Percentiles rank a stretch among this genome's conserved stretches.
Conservation (phyloP, 1,140 invertebrate species). For the Heliothis subflexa region DNA sequence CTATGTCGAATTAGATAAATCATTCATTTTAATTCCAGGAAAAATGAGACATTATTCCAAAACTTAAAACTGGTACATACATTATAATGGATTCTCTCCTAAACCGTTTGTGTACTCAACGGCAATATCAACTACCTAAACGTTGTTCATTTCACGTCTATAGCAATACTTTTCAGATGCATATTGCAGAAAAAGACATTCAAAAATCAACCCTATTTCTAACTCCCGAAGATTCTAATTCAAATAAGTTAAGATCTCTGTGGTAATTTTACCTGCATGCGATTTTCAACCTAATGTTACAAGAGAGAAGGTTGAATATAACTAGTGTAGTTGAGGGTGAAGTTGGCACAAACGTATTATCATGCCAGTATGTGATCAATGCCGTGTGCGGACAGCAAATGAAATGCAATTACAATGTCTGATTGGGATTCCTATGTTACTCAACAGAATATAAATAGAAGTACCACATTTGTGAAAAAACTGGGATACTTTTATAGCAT, state of each 20-base stretch:
- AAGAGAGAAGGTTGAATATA: background rate
- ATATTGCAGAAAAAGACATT: no score
- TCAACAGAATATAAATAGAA: background rate
- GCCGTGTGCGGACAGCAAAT: conserved; percentile 2
- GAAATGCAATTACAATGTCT: conserved; percentile 25
- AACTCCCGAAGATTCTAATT: no score
- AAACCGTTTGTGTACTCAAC: background rate
- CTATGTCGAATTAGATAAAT: no score
- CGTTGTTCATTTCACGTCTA: background rate
- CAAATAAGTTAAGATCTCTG: no score
- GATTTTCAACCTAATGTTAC: background rate
- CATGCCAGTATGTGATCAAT: conserved; percentile 6
- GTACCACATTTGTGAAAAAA: background rate
- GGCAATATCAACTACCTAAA: background rate
- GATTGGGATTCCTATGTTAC: conserved; percentile 15
- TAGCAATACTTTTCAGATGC: background rate
- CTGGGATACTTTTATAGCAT: no score
- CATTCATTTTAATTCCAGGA: no score
- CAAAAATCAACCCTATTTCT: no score
- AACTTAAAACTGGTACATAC: background rate
- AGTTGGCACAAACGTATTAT: background rate
- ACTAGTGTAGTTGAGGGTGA: no score
- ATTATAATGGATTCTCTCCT: background rate
- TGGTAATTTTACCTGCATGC: background rate
- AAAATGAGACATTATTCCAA: no score